Conservation (phyloP, 2,888 invertebrate species). For the Conomelus anceps region DNA sequence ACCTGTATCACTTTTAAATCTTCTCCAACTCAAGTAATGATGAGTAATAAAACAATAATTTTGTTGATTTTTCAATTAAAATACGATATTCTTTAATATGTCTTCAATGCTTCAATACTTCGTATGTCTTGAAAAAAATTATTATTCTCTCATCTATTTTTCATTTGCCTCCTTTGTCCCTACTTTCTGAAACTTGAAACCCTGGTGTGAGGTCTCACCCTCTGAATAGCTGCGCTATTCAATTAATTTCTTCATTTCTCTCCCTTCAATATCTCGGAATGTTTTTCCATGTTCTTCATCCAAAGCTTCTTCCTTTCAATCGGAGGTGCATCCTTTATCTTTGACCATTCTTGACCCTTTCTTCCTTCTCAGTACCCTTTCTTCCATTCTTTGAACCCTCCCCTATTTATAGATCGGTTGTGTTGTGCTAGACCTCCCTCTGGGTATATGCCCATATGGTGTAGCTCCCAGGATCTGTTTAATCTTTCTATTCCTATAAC, state of each 20-base stretch:
- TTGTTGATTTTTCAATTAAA: no score
- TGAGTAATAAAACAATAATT: no score
- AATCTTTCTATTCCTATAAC: not conserved
- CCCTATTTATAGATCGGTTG: not conserved
- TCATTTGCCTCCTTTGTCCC: not conserved
- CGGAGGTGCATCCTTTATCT: not conserved
- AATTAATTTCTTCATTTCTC: not conserved
- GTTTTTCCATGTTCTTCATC: not conserved
- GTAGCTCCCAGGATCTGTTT: not conserved
- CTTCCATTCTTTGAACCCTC: not conserved
- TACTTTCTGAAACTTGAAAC: not conserved
- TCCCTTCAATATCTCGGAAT: not conserved
- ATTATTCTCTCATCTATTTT: no score
- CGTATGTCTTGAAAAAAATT: no score
- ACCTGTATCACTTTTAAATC: no score
- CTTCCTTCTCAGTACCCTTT: not conserved
- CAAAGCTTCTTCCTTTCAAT: no score
- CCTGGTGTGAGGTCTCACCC: not conserved
- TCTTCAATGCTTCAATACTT: no score
- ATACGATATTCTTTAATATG: no score
- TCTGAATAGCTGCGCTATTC: not conserved
- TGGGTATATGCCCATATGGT: not conserved
- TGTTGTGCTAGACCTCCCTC: not conserved
- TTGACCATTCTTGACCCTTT: not conserved
- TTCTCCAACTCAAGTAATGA: no score